Evolutionary conservation across 2,113 vertebrate species (phyloP), one percentile per base, ranked within the genome.

Genomic region (Lathamus discolor): DNA sequence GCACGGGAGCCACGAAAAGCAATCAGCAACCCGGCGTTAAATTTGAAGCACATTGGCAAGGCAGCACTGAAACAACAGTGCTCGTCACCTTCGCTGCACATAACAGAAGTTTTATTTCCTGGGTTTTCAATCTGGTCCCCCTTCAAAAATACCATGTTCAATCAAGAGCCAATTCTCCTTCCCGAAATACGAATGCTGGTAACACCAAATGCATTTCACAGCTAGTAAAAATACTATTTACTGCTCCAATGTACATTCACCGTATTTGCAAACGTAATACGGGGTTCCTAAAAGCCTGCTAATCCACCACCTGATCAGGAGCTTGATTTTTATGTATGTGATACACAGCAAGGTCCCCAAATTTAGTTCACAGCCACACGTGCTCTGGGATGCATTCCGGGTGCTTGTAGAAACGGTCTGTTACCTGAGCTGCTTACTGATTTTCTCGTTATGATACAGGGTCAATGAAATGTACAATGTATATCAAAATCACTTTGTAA

Each of bases 291-390:
- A 37, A 67, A 37, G 33, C 9, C 44, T 19, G 11, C 44, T 18
- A 13, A 31, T 8, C 25, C 66, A 17, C 41, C 2, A 22, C 39
- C 61, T 73, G 22, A 55, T 4, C 9, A 5, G 52, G 11, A 41
- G 55, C 18, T 25, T 22, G 7, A 6, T 31, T 67, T 61, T 48
- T 28, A 37, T 19, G 72, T 4, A 29, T 10, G 9, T 7, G 1
- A 23, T 10, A 19, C 1, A 17, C 15, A 19, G 13, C 46, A 4
- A 9, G 13, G 27, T 24, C 33, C 27, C 43, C 4, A 51, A 12
- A 51, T 5, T 9, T 2, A 22, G 17, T 27, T 31, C 20, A 13
- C 2, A 4, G 62, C 14, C 24, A 46, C 23, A 11, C 1, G 8
- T 2, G 33, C 22, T 33, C 48, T 17, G 63, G 4, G 11, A n/a